phyloP scores from a whole-genome alignment of 2,113 vertebrate genomes.

The Callospermophilus lateralis region DNA sequence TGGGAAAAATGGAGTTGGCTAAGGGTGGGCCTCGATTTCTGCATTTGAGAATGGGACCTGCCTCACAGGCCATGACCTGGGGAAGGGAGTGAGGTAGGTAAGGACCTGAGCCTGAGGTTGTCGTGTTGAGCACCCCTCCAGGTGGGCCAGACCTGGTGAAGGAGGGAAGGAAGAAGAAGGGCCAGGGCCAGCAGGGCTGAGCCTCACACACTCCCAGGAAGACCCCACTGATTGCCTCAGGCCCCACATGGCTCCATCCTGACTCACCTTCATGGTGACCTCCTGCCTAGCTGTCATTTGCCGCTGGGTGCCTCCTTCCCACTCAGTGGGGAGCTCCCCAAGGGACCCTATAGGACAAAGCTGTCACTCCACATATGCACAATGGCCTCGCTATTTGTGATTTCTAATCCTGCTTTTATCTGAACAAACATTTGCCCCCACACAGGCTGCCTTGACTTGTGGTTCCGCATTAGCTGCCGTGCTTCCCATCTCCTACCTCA shows the following conservation, averaged over 20 bases:
- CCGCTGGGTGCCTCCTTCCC: not conserved
- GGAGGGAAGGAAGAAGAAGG: not conserved
- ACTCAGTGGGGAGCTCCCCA: not conserved
- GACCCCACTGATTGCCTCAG: not conserved
- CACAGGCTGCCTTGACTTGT: not conserved
- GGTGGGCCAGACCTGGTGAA: no score
- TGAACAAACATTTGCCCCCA: not conserved
- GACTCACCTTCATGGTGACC: not conserved
- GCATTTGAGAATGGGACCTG: not conserved
- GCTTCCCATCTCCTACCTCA: not conserved
- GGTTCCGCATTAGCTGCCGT: not conserved
- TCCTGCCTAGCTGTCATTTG: not conserved
- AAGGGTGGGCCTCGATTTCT: not conserved
- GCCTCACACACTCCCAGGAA: not conserved
- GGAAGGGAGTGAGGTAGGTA: not conserved
- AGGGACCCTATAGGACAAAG: not conserved
- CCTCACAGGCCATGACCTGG: not conserved
- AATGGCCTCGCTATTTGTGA: not conserved
- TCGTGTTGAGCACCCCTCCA: not conserved
- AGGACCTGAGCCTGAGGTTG: not conserved
- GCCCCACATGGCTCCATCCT: not conserved
- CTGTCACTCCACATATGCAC: accelerated
- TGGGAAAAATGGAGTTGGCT: accelerated
- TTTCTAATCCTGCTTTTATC: not conserved
- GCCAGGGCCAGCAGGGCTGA: accelerated